Conservation (phyloP, 30 jellyfish, hydroid and myxozoan species). For the Mastigias papua region DNA sequence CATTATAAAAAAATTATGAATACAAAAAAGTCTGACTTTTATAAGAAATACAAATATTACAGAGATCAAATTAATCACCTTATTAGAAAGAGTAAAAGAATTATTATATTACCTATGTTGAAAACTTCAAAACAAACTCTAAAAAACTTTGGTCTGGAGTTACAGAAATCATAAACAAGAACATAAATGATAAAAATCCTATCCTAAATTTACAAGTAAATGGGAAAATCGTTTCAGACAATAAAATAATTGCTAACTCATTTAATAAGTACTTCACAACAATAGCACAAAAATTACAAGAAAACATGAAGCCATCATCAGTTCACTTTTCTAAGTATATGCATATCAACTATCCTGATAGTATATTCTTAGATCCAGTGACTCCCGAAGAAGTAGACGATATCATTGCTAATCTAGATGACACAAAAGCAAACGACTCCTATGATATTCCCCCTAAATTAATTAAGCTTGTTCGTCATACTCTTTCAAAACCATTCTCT, state of each 20-base stretch:
- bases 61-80: constrained; percentile 32
- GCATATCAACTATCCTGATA: not conserved
- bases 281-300: constrained; percentile 14
- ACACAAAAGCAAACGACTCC: constrained; percentile 35
- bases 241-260: constrained; percentile 2
- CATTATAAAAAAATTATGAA: constrained; percentile 14
- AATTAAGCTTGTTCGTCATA: constrained; percentile 11
- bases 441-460: constrained; percentile 18
- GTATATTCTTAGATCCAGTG: constrained; percentile 27
- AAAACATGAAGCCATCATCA: constrained; percentile 2
- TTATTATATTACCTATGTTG: constrained; percentile 13
- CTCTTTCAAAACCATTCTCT: constrained; percentile 20
- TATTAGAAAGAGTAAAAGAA: constrained; percentile 32
- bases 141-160: constrained; percentile 37
- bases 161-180: constrained; percentile 35
- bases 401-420: constrained; percentile 47
- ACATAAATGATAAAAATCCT: constrained; percentile 17
- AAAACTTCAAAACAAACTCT: constrained; percentile 15
- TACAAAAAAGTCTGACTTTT: constrained; percentile 7
- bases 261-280: not conserved
- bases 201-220: not conserved
- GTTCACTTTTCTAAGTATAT: not conserved
- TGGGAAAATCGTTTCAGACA: constrained; percentile 6
- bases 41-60: constrained; percentile 19
- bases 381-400: constrained; percentile 16